Base-by-base conservation (phyloP, 2,888 invertebrate genomes). In the Caradrina kadenii region DNA sequence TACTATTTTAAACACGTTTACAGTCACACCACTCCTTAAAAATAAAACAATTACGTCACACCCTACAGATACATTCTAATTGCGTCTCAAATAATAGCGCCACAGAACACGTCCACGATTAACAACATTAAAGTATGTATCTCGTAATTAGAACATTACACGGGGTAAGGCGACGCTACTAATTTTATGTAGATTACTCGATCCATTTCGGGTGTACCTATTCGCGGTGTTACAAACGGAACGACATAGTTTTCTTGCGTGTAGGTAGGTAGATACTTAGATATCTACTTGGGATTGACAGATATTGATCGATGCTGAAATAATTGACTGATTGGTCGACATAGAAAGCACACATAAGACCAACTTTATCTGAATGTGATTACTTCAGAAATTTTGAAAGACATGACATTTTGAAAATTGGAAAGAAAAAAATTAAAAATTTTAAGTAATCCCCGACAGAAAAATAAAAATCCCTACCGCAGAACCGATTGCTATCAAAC, bases 101-200 rank as follows among this genome's bases (percentile, higher is more conserved):
- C 76, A 56, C 54, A 58, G 48, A 60, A 73, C 75, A 78, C 83
- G 85, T 83, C n/a, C 73, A 19, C 75, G 73, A 73, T 80, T 82
- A 82, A 84, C 77, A 65, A 68, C 69, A 63, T 83, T 84, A 84
- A 82, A 82, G 79, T 79, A 82, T 76, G 76, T 83, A 84, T 77
- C 73, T 82, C 56, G 63, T 63, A 82, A 80, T 82, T 77, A 77
- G 61, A 69, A 64, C 67, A 73, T 76, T 79, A 83, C 67, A 71
- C 69, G 76, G 63, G 50, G 54, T 54, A 60, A 74, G 66, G 69
- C 66, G 69, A 68, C 55, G 42, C 63, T 60, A 49, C 61, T 83
- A 82, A 83, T 84, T 82, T 82, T 78, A 83, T 83, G 85, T 72
- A 82, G 72, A 84, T 84, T 70, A 72, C 69, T 68, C 70, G 69